Percentiles rank a stretch among this genome's conserved stretches.
Evolutionary conservation across 2,113 vertebrate species (phyloP).

Genomic region (Coreoperca whiteheadi): DNA sequence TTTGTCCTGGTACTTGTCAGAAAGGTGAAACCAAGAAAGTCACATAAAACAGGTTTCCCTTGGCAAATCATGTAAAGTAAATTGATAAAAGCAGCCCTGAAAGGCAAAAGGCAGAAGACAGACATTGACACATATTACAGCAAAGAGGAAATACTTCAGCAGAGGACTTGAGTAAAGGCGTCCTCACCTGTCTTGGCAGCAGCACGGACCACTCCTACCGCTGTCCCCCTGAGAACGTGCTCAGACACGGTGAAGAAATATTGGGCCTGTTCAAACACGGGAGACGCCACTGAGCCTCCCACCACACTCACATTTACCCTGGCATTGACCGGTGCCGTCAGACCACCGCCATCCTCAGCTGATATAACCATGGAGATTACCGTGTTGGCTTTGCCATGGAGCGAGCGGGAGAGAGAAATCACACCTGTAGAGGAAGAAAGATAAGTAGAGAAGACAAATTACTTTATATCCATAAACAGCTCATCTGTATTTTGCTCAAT

Average conservation of each 20-base stretch:
- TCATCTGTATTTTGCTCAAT: neutral
- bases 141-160: neutral
- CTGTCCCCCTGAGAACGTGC: conserved; percentile 88
- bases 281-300: conserved; percentile 89
- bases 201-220: conserved; percentile 89
- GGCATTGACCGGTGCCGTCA: conserved; percentile 89
- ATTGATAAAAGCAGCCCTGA: conserved; percentile 1
- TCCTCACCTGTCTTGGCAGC: conserved; percentile 82
- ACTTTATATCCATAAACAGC: neutral
- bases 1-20: conserved; percentile 31
- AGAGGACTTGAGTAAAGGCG: neutral
- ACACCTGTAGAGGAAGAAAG: conserved; percentile 82
- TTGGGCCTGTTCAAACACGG: conserved; percentile 92
- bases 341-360: conserved; percentile 91
- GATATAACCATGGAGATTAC: conserved; percentile 93
- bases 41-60: neutral
- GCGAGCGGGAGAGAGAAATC: conserved; percentile 91
- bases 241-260: conserved; percentile 94
- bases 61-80: neutral
- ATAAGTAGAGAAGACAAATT: neutral
- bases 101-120: neutral
- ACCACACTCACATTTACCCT: conserved; percentile 95
- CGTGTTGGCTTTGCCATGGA: conserved; percentile 91
- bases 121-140: neutral
- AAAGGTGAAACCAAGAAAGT: conserved; percentile 30